Conservation (phyloP, 2,113 vertebrate genomes). For the Cheirogaleus medius region DNA sequence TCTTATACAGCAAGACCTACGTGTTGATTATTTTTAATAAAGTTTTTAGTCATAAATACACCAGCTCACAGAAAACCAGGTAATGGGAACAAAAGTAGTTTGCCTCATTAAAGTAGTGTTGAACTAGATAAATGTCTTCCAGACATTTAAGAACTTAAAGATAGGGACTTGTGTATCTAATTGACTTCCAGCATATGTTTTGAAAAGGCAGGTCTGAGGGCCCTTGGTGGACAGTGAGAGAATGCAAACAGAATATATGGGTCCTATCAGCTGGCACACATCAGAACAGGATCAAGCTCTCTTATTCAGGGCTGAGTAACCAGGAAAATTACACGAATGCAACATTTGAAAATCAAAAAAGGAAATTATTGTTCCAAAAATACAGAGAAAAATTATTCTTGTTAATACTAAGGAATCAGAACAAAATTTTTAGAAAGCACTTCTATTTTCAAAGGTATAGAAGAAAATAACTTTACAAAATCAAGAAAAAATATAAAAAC, state of each 20-base stretch:
- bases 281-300: neutral
- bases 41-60: neutral
- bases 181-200: neutral
- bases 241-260: neutral
- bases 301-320: neutral
- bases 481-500: neutral
- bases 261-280: neutral
- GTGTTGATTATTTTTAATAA: neutral
- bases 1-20: neutral
- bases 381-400: neutral
- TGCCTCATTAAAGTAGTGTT: neutral
- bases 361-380: neutral
- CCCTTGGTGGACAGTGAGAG: neutral
- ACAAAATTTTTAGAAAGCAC: neutral
- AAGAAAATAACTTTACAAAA: neutral
- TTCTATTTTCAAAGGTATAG: neutral
- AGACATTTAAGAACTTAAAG: neutral
- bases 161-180: neutral
- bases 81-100: neutral
- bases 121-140: neutral
- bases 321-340: neutral
- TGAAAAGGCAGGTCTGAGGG: neutral
- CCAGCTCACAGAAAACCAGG: neutral
- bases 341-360: slow-evolving; percentile 6
- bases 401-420: neutral